Percentiles rank a stretch among this genome's conserved stretches.
Evolutionary conservation across 2,888 invertebrate species (phyloP).

Genomic region (Ferdinandea cuprea): DNA sequence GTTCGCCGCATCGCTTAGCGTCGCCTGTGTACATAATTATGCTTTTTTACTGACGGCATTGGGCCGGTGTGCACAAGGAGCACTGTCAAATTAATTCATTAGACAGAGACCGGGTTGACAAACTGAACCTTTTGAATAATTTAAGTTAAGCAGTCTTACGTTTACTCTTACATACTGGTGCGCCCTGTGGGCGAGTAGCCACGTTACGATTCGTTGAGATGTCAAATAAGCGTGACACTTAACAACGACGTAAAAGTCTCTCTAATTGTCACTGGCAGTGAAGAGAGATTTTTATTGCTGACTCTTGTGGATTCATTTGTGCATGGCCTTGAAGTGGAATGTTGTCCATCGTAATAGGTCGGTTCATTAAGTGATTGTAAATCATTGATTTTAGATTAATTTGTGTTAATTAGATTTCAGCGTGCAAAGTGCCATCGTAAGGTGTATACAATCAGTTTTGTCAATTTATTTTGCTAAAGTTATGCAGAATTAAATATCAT

Average conservation of each 20-base stretch:
- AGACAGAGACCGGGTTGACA: not conserved
- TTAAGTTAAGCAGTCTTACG: slow-evolving; percentile 11
- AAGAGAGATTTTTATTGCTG: slow-evolving; percentile 19
- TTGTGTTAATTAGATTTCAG: slow-evolving; percentile 40
- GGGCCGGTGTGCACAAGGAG: not conserved
- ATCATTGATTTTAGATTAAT: slow-evolving; percentile 57
- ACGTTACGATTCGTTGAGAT: slow-evolving; percentile 36
- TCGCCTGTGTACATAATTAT: slow-evolving; percentile 32
- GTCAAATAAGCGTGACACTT: slow-evolving; percentile 37
- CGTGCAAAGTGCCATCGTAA: not conserved
- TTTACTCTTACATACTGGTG: not conserved
- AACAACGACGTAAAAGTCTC: slow-evolving; percentile 25
- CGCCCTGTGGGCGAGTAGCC: slow-evolving; percentile 4
- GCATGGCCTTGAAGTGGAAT: slow-evolving; percentile 35
- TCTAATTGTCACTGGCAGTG: slow-evolving; percentile 6
- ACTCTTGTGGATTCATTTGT: slow-evolving; percentile 18
- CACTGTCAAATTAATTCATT: slow-evolving; percentile 9
- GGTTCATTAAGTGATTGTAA: slow-evolving; percentile 19
- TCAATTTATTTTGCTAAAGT: no score
- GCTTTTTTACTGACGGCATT: slow-evolving; percentile 38
- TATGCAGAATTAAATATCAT: not conserved
- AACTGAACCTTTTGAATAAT: not conserved
- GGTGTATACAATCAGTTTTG: no score
- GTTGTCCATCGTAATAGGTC: not conserved
- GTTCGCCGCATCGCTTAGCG: slow-evolving; percentile 21